Evolutionary conservation across 1,140 invertebrate genomes (phyloP).

Genomic region (Aphidius gifuensis): DNA sequence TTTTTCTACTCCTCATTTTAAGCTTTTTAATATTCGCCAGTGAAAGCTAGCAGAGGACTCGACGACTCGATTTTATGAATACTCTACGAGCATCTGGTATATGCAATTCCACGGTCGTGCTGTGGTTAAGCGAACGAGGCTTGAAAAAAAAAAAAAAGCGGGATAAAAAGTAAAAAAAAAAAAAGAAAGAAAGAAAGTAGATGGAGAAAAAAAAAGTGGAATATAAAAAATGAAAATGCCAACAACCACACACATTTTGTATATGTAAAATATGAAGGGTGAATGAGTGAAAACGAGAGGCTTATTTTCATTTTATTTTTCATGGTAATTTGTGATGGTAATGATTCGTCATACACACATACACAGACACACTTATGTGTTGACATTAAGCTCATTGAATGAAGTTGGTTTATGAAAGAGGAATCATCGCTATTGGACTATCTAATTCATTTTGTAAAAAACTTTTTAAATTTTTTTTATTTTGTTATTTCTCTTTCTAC

Average conservation of each 20-base stretch:
- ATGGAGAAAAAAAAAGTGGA: no score
- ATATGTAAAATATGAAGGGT: background rate
- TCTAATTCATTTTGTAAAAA: background rate
- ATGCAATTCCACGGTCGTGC: background rate
- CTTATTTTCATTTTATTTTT: no score
- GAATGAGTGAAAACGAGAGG: background rate
- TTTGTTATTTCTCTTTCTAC: conserved; percentile 1
- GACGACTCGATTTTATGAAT: conserved; percentile 19
- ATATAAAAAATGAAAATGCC: no score
- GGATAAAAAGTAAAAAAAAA: no score
- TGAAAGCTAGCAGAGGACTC: background rate
- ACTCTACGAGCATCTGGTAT: conserved; percentile 6
- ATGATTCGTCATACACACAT: no score
- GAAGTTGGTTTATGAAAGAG: no score
- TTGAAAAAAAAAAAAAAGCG: background rate
- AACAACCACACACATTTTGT: no score
- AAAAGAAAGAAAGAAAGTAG: no score
- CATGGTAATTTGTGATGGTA: no score
- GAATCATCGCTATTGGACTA: no score
- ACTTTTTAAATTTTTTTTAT: conserved; percentile 2
- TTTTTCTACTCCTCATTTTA: conserved; percentile 7
- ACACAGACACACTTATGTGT: no score
- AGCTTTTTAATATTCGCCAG: conserved; percentile 22
- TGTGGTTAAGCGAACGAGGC: conserved; percentile 2
- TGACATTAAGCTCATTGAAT: no score